These are phyloP conservation scores for Lepus americanus DNA, from an alignment of 2,113 vertebrate species.

Conservation along the genomic window DNA sequence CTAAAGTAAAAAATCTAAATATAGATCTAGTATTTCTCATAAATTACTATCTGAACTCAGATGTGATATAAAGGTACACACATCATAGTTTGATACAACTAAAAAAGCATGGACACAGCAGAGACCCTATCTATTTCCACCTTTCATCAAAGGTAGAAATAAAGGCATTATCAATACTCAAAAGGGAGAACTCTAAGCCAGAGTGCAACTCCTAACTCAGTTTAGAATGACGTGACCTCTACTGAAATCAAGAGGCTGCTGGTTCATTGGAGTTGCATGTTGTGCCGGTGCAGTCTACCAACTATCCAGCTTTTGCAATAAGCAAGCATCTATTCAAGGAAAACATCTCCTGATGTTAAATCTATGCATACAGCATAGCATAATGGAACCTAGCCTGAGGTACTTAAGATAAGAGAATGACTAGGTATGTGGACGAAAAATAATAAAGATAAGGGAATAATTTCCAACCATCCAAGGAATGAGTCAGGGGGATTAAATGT, in stretches of 20 bases:
- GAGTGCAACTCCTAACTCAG: neutral
- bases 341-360: conserved; percentile 64
- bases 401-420: conserved; percentile 80
- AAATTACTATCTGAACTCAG: neutral
- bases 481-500: conserved; percentile 74
- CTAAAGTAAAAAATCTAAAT: conserved; percentile 16
- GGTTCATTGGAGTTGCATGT: conserved; percentile 19
- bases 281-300: conserved; percentile 52
- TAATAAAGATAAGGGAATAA: conserved; percentile 83
- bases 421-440: conserved; percentile 63
- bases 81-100: neutral
- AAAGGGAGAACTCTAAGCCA: conserved; percentile 15
- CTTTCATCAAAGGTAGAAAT: neutral
- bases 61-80: neutral
- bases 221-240: neutral
- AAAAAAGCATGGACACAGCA: neutral
- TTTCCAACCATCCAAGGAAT: conserved; percentile 70
- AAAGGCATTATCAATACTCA: neutral
- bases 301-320: conserved; percentile 56
- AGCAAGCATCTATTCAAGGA: conserved; percentile 59
- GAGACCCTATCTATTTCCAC: neutral
- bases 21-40: neutral
- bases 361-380: conserved; percentile 29
- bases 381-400: conserved; percentile 75
- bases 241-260: conserved; percentile 51